Evolutionary conservation across 2,113 vertebrate species (phyloP).

Genomic region (Andinoacara biseriatus): DNA sequence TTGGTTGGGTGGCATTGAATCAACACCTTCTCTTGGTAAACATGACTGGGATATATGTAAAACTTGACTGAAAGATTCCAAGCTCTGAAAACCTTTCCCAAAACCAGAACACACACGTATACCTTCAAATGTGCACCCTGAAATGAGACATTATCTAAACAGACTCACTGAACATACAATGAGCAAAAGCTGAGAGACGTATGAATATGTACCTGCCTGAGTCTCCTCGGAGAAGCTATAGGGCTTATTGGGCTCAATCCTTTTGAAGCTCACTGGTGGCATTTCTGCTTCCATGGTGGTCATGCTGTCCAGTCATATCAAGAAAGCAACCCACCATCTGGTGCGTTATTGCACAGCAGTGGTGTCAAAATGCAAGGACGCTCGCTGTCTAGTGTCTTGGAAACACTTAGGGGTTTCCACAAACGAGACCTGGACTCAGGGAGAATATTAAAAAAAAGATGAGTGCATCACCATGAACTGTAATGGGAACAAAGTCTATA

Average conservation of each 20-base stretch:
- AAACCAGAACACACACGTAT: not conserved
- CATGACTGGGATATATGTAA: no score
- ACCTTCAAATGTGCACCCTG: not conserved
- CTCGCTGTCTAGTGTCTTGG: conserved; percentile 50
- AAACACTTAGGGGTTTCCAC: conserved; percentile 14
- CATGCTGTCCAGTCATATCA: conserved; percentile 61
- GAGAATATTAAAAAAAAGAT: not conserved
- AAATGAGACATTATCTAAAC: not conserved
- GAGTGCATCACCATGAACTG: not conserved
- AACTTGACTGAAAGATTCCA: no score
- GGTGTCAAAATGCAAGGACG: conserved; percentile 52
- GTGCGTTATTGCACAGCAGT: conserved; percentile 59
- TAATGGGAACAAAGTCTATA: not conserved
- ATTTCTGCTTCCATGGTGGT: conserved; percentile 63
- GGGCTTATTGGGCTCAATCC: conserved; percentile 47
- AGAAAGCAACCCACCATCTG: conserved; percentile 72
- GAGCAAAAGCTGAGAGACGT: not conserved
- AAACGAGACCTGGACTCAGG: not conserved
- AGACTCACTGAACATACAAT: not conserved
- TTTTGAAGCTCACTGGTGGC: conserved; percentile 51
- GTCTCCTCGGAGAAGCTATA: conserved; percentile 5
- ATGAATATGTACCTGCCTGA: conserved; percentile 1
- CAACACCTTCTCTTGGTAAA: no score
- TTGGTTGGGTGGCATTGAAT: no score
- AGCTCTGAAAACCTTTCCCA: no score